Evolutionary conservation across 2,113 vertebrate species (phyloP), one percentile per base, ranked within the genome.

Genomic region (Syngnathus typhle): DNA sequence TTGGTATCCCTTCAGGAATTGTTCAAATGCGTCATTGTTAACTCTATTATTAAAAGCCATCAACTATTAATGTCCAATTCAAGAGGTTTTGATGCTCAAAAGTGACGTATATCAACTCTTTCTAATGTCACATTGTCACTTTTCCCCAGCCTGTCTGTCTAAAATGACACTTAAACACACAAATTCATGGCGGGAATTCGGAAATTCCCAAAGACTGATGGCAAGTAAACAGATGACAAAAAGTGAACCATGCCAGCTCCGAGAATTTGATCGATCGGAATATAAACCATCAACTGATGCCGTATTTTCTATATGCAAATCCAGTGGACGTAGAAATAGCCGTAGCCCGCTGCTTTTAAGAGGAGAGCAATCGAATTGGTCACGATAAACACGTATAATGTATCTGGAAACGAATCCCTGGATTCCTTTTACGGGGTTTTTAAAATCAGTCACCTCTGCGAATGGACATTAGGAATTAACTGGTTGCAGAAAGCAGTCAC

Each of bases 141-240:
- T 58, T 32, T 36, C 27, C 55, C 27, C 27, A 58, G 13, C 71
- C 68, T 77, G 81, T 85, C 76, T 65, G 46, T 75, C 69, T 73
- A 74, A 84, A 87, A 71, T 80, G 79, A 71, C 75, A 72, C 59
- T 36, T 21, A 55, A 56, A 56, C 9, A 49, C 18, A n/a, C 47
- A 52, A n/a, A 10, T 52, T 6, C 55, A 32, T 56, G 23, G 6
- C 5, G 11, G 54, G 23, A 56, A 11, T 55, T 55, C 5, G 5
- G 11, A 13, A 56, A 32, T 16, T 56, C 54, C 23, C 23, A 56
- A 12, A 36, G 27, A 55, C 11, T 13, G 27, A 58, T 58, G 55
- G 5, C 36, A 15, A 36, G 13, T 32, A 32, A 58, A 58, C 27
- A 58, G 27, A 36, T 58, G 55, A 36, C 6, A 3, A 58, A 58